Evolutionary conservation across 2,888 invertebrate genomes (phyloP), one percentile per base, ranked within the genome.

Genomic region (Temnothorax ravouxi): DNA sequence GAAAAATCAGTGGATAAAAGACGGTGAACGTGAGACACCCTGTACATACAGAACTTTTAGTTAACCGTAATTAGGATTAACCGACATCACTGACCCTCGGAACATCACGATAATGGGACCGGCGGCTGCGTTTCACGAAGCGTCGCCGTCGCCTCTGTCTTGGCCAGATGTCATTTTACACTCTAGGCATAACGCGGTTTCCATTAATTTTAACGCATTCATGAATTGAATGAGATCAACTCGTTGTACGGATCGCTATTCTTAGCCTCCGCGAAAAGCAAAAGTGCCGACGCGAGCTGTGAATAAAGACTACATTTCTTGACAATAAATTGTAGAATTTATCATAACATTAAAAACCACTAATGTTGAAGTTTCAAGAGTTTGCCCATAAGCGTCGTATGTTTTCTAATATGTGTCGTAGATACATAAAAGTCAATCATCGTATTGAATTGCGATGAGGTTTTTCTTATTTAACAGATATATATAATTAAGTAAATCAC

Each of bases 201-300:
- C 86, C 88, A 83, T 86, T 64, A 85, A 79, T 77, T 88, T 88
- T 85, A 90, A 87, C 84, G 21, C 71, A 59, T 67, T 69, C 83
- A 76, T 83, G 81, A 90, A 88, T 90, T 84, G 85, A 89, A 87
- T 77, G 74, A 85, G 89, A 91, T 92, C 88, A 91, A 87, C 86
- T 88, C 85, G 84, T 84, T 85, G 75, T 52, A 84, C 54, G 84
- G 76, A 87, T 88, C 38, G 88, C 90, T 91, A 91, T 91, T 87
- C 88, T 89, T 89, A 87, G 89, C 54, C 54, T 44, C 18, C 8
- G 50, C 41, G 61, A 38, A 34, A 56, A 64, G 64, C 13, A 83
- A 86, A 86, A 88, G 86, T 47, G 77, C 71, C 86, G 86, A 84
- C 86, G 41, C 52, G 56, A 18, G n/a, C 52, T 21, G 50, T 9